Evolutionary conservation across 2,113 vertebrate genomes (phyloP).

Genomic region (Salvelinus namaycush): DNA sequence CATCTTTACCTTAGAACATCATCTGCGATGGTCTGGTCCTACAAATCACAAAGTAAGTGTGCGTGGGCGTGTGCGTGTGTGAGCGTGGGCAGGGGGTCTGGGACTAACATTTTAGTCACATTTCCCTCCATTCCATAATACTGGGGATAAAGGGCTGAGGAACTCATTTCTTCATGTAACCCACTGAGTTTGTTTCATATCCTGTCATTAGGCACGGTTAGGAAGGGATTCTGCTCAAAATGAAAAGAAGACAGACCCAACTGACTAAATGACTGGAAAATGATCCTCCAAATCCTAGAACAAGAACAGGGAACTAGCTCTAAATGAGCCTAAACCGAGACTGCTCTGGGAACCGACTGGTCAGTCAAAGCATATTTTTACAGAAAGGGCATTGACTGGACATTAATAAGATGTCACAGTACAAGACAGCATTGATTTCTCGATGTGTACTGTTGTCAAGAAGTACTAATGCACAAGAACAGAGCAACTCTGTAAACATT

Average conservation of each 20-base stretch:
- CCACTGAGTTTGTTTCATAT: not conserved
- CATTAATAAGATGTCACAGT: not conserved
- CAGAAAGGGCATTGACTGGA: too few relatives aligned
- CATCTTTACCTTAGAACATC: not conserved
- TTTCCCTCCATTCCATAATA: not conserved
- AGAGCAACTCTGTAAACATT: not conserved
- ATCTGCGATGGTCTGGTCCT: not conserved
- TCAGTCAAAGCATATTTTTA: too few relatives aligned
- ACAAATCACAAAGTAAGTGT: not conserved
- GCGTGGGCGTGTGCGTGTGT: too few relatives aligned
- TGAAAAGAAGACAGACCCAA: not conserved
- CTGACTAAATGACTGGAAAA: not conserved
- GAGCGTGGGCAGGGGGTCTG: too few relatives aligned
- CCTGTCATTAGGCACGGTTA: not conserved
- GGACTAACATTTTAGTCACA: not conserved
- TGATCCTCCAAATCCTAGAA: not conserved
- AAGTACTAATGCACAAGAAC: not conserved
- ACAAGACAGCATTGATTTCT: too few relatives aligned
- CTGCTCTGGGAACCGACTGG: too few relatives aligned
- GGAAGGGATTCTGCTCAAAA: slow-evolving; percentile 1
- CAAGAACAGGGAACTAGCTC: not conserved
- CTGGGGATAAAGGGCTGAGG: not conserved
- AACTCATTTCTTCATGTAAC: not conserved
- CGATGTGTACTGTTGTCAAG: too few relatives aligned
- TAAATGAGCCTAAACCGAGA: not conserved